Evolutionary conservation across 2,888 invertebrate species (phyloP), one percentile per base, ranked within the genome.

Genomic region (Papilio gigon): DNA sequence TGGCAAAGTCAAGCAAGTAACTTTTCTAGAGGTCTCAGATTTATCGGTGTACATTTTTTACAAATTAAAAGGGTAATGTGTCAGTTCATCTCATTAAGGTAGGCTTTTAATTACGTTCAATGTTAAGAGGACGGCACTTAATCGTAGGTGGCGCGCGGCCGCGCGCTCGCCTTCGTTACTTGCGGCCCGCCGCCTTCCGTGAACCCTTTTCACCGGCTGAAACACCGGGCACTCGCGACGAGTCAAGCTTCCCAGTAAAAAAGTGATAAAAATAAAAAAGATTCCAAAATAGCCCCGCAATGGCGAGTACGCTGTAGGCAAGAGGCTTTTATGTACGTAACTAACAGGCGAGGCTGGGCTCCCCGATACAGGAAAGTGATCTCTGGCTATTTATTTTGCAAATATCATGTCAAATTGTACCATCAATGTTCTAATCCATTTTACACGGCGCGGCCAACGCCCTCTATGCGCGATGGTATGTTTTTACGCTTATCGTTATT

Each of bases 71-170:
- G 6, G 6, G n/a, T 53, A 53, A 53, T 53, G n/a, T 27, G 30
- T 53, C 53, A 30, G 30, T 30, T 53, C 53, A 30, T 53, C 30
- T 53, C n/a, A 53, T 53, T 53, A 53, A 53, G 53, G 53, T 30
- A 9, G 30, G n/a, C 53, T 53, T 53, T 53, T 53, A 53, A 53
- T 53, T 53, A 53, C 53, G n/a, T 53, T 17, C 30, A 30, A 53
- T 17, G 53, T 53, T 27, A 25, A 53, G 4, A 53, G 27, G 53
- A 17, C 25, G 27, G 27, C 30, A 12, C n/a, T 53, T 22, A 47
- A 47, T 47, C 47, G 27, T 27, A 27, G 27, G 27, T 27, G 53
- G 27, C n/a, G 17, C 53, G 27, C 53, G 3, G 30, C 14, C 30
- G 8, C 30, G 8, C 30, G 30, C 53, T 56, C 53, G 53, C n/a